Conservation (phyloP, 1,140 invertebrate genomes). For the Drosophila rufa region DNA sequence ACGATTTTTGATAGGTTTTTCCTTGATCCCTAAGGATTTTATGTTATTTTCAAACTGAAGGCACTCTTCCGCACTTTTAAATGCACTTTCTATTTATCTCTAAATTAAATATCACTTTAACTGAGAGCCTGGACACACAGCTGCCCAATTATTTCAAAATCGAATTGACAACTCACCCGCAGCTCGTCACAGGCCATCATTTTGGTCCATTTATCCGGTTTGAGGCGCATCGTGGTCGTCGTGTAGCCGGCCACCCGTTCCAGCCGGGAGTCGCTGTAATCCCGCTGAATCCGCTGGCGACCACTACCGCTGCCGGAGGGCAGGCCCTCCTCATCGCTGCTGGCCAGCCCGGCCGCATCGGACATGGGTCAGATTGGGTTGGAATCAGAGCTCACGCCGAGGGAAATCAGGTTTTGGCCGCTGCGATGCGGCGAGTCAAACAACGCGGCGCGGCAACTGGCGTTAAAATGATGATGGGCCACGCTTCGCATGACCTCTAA, state of each 20-base stretch:
- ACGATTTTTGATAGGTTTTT: no score
- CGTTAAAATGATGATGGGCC: conserved; percentile 68
- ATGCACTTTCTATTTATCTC: background rate
- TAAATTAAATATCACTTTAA: background rate
- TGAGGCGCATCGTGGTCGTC: conserved; percentile 89
- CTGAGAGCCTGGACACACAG: background rate
- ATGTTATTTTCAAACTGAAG: no score
- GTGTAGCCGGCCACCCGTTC: conserved; percentile 77
- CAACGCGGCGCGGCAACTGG: conserved; percentile 61
- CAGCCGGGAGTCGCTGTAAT: conserved; percentile 70
- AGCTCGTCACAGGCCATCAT: conserved; percentile 89
- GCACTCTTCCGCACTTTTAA: background rate
- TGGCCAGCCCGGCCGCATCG: conserved; percentile 55
- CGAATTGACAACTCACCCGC: conserved; percentile 57
- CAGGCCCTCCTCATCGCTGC: conserved; percentile 66
- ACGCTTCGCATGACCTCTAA: conserved; percentile 66
- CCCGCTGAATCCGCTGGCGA: conserved; percentile 50
- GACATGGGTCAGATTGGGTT: conserved; percentile 25
- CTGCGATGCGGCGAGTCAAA: conserved; percentile 59
- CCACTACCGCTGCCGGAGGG: conserved; percentile 23
- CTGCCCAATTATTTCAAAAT: background rate
- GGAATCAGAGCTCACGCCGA: background rate
- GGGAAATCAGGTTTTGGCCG: conserved; percentile 30
- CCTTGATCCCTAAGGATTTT: no score
- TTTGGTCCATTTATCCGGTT: conserved; percentile 91